Conservation (phyloP, 53 echinoderm and acorn worm genomes). For the Stichopus horrens region DNA sequence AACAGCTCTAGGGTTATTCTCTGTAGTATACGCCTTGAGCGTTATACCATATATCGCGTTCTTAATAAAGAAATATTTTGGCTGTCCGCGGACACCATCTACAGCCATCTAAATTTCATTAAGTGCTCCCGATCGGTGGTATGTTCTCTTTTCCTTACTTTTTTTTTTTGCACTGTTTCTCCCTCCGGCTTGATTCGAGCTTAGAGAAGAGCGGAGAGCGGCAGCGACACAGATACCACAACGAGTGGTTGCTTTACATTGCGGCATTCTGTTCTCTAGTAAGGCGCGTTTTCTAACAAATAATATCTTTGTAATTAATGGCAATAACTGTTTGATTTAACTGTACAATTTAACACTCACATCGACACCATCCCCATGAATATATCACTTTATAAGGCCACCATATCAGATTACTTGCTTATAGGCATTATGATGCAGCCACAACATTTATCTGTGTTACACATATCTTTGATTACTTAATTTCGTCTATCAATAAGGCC, state of each 20-base stretch:
- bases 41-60: constrained; percentile 24
- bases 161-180: neutral
- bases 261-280: constrained; percentile 7
- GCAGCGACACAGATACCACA: neutral
- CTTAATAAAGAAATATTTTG: constrained; percentile 46
- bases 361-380: too few relatives aligned
- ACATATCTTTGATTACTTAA: too few relatives aligned
- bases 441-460: too few relatives aligned
- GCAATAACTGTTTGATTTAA: neutral
- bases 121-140: constrained; percentile 40
- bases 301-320: neutral
- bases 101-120: constrained; percentile 42
- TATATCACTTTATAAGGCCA: too few relatives aligned
- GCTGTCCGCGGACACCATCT: constrained; percentile 30
- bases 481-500: too few relatives aligned
- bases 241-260: too few relatives aligned
- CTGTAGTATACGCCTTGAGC: neutral
- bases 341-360: too few relatives aligned
- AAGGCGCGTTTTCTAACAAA: neutral
- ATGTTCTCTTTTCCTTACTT: constrained; percentile 23
- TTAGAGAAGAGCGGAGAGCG: neutral
- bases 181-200: constrained; percentile 12
- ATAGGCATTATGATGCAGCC: too few relatives aligned
- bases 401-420: too few relatives aligned
- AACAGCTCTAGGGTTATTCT: too few relatives aligned